Conservation (phyloP, 2,888 invertebrate genomes). For the Blomia tropicalis region DNA sequence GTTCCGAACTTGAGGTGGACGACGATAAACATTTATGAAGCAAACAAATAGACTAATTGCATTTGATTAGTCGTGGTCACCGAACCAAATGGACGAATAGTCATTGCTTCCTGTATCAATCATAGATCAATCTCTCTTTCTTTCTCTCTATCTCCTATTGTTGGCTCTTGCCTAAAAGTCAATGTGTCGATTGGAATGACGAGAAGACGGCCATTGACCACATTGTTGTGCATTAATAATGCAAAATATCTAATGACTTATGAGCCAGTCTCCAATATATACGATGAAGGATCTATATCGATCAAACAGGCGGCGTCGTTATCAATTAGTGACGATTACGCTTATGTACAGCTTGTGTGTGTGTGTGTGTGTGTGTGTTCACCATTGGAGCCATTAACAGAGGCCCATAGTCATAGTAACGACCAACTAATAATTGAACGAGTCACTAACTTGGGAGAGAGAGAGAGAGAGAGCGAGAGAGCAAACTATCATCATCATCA, state of each 20-base stretch:
- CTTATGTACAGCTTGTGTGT: too few species aligned
- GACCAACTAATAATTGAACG: too few species aligned
- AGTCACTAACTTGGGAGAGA: background rate
- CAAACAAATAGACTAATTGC: too few species aligned
- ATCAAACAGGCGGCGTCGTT: background rate
- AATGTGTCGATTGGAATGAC: background rate
- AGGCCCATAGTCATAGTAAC: too few species aligned
- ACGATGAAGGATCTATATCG: constrained; percentile 8
- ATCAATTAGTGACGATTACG: constrained; percentile 7
- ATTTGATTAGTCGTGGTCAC: too few species aligned
- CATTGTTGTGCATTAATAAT: constrained; percentile 5
- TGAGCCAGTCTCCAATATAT: too few species aligned
- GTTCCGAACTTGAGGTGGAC: too few species aligned
- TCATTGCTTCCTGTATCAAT: background rate
- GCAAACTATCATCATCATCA: background rate
- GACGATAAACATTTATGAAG: too few species aligned
- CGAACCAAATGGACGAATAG: too few species aligned
- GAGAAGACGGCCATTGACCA: background rate
- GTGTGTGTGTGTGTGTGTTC: too few species aligned
- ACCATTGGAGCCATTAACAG: too few species aligned
- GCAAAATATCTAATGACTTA: background rate
- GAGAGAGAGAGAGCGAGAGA: background rate
- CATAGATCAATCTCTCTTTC: background rate
- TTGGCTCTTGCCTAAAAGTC: background rate
- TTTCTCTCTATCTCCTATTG: background rate